Evolutionary conservation across 2,113 vertebrate species (phyloP).

Genomic region (Rhadina sibilatrix): DNA sequence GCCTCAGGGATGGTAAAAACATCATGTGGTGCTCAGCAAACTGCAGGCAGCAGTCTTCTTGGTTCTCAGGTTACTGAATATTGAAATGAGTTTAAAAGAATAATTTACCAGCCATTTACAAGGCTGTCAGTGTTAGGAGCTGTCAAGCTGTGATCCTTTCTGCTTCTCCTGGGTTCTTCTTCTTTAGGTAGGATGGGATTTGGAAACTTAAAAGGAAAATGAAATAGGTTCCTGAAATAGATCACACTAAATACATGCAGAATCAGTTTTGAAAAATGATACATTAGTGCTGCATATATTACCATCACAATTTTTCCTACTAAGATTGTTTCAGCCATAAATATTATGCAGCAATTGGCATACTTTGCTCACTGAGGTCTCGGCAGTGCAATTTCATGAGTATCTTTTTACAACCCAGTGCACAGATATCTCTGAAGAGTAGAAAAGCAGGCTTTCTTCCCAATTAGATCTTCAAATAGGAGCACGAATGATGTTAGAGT

Average conservation of each 20-base stretch:
- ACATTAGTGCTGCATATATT: constrained; percentile 1
- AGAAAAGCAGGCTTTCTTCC: not conserved
- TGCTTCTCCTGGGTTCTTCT: not conserved
- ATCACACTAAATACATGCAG: not conserved
- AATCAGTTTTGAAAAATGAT: constrained; percentile 6
- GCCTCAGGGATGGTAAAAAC: not conserved
- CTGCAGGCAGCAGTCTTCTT: not conserved
- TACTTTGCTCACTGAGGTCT: not conserved
- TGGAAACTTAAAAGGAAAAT: constrained; percentile 1
- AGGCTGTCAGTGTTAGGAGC: not conserved
- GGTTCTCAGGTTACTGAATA: not conserved
- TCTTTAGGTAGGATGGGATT: not conserved
- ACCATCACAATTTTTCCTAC: not conserved
- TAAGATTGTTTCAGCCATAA: not conserved
- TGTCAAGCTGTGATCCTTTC: constrained; percentile 1
- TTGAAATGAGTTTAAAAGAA: not conserved
- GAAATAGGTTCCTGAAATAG: constrained; percentile 15
- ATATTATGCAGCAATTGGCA: not conserved
- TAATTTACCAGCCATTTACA: not conserved
- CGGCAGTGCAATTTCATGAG: not conserved
- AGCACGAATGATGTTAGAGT: not conserved
- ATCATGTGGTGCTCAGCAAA: not conserved
- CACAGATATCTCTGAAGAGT: not conserved
- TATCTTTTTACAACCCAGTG: not conserved
- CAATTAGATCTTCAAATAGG: not conserved